Evolutionary conservation across 2,888 invertebrate genomes (phyloP), one percentile per base, ranked within the genome.

Genomic region (Melanostoma mellinum): DNA sequence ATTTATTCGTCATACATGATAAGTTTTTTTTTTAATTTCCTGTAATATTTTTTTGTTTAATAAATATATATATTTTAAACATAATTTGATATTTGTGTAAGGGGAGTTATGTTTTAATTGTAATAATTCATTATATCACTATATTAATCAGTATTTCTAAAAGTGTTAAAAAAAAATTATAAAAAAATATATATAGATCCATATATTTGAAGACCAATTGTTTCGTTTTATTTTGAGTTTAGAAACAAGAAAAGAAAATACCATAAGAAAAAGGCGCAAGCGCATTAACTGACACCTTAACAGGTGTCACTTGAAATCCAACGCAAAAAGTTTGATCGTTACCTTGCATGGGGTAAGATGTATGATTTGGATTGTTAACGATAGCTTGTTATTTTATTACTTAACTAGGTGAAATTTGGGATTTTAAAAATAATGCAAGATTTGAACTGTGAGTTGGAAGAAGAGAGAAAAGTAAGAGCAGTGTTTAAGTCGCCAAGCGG

Each of bases 81-180:
- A 40, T 44, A 60, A 69, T 68, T 60, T 72, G 52, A 48, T 63
- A 50, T 68, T 63, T 73, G 55, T 71, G 67, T 55, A 65, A 65
- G 60, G 35, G 72, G 73, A 58, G 56, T 58, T 72, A 73, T 82
- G 58, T 68, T 67, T 82, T 77, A 52, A 73, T 69, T 67, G 67
- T 76, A 81, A 71, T 63, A 68, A 82, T 74, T 74, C 78, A 82
- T 77, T 77, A 82, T 77, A 82, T 77, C 68, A 82, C 76, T 81
- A 72, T 82, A 82, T 78, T 82, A 82, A 82, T 82, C 82, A 78
- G 82, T 82, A 82, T 82, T 82, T 82, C 78, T 58, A 78, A 81
- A 79, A 82, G 77, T 82, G 78, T 82, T 78, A 73, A 58, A 78
- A 82, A 69, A 65, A 82, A 77, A 71, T 56, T 63, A 69, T 69